Evolutionary conservation across 2,797 vertebrate genomes (phyloP).

Genomic region (Huso huso): DNA sequence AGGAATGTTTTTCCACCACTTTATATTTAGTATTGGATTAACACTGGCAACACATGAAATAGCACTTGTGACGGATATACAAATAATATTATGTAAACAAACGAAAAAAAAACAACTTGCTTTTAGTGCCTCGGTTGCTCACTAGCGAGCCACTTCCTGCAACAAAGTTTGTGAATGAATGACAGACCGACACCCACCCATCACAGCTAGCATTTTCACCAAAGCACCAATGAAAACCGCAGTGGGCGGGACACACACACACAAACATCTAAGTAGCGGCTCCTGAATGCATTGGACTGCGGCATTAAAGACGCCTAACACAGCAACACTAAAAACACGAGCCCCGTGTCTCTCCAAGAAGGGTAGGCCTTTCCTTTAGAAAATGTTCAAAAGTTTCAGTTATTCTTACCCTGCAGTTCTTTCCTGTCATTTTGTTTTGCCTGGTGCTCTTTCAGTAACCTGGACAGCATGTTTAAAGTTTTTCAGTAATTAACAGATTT

Average conservation of each 20-base stretch:
- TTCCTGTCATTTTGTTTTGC: slow-evolving; percentile 85
- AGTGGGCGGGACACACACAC: background rate
- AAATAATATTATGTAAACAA: too few species aligned
- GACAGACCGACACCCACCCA: background rate
- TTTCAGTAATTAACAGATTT: too few species aligned
- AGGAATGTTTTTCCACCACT: too few species aligned
- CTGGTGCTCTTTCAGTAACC: slow-evolving; percentile 85
- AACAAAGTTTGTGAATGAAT: slow-evolving; percentile 1
- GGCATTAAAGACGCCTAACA: too few species aligned
- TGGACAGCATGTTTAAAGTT: slow-evolving; percentile 68
- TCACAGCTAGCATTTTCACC: background rate
- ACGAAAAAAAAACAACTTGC: too few species aligned
- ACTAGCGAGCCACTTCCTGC: slow-evolving; percentile 10
- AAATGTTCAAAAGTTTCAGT: background rate
- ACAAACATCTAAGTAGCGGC: too few species aligned
- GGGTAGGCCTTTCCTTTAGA: background rate
- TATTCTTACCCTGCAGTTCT: slow-evolving; percentile 75
- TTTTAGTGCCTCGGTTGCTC: too few species aligned
- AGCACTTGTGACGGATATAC: too few species aligned
- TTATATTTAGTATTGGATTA: too few species aligned
- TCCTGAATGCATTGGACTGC: background rate
- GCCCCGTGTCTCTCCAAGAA: background rate
- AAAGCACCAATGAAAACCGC: slow-evolving; percentile 8
- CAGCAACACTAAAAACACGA: slow-evolving; percentile 3
- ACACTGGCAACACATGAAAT: too few species aligned